Evolutionary conservation across 2,888 invertebrate genomes (phyloP), one percentile per base, ranked within the genome.

Genomic region (Mimachlamys varia): DNA sequence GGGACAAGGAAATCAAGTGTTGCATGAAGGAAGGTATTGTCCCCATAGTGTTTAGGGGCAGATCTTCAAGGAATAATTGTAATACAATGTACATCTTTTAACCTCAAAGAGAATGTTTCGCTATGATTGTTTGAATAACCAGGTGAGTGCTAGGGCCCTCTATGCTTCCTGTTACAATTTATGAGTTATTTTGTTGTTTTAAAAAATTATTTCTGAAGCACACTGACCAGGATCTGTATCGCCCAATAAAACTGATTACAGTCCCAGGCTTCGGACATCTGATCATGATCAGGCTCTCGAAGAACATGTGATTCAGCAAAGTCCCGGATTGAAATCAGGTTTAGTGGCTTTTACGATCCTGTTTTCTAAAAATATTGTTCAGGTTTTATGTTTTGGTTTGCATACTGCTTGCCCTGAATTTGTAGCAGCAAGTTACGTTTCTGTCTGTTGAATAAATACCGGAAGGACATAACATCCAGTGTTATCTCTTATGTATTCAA

Each of bases 391-490:
- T 7, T 76, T 76, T 76, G 27, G 22, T 76, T 76, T 76, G 27
- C 22, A 27, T 15, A 13, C 76, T 33, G 76, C 76, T 76, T 76
- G 27, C 76, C 76, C 76, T 27, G 53, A 33, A 76, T 27, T 76
- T 76, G 27, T 76, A 27, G 27, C 27, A 33, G 33, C 76, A 76
- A 22, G 76, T 10, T 33, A 76, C 12, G 33, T 76, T 76, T 27
- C 76, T 76, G 1, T 76, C 76, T 76, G 27, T 76, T 76, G 76
- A 76, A 76, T 76, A 76, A 76, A 76, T n/a, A 22, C 62, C 22
- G 22, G 12, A 76, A 27, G 33, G 27, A 76, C 27, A 0, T 19
- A 53, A 13, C 53, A 19, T 10, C 10, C 33, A 22, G 44, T 76
- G 76, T 76, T 58, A 17, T 4, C 2, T 58, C 0, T 58, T 19